These are phyloP conservation scores for Aldrovandia affinis DNA, from an alignment of 2,797 vertebrate species.

Conservation along the genomic window DNA sequence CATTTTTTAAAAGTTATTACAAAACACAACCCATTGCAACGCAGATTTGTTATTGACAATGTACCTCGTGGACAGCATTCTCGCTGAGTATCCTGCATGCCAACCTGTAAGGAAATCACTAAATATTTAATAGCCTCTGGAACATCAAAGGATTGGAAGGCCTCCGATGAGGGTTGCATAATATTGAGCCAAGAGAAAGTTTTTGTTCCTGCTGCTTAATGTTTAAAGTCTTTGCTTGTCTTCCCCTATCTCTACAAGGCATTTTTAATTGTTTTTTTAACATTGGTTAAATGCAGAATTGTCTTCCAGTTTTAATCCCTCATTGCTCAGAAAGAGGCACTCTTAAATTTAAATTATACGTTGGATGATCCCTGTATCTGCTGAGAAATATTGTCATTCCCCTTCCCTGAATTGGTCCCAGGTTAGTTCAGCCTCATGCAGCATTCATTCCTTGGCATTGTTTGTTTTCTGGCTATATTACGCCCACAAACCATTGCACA, in stretches of 20 bases:
- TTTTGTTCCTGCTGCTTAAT: constrained; percentile 6
- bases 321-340: background rate
- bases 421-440: background rate
- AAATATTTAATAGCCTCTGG: constrained; percentile 25
- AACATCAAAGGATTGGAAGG: constrained; percentile 30
- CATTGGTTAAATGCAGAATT: background rate
- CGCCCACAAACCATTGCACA: background rate
- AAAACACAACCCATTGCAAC: background rate
- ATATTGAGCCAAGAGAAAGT: constrained; percentile 15
- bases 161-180: constrained; percentile 19
- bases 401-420: background rate
- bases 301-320: background rate
- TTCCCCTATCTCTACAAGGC: background rate
- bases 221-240: constrained; percentile 11
- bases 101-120: constrained; percentile 24
- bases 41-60: constrained; percentile 7
- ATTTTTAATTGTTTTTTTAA: background rate
- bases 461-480: constrained; percentile 9
- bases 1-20: constrained; percentile 10
- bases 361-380: background rate
- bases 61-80: background rate
- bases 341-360: background rate
- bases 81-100: constrained; percentile 15
- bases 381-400: background rate
- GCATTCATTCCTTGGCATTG: background rate